Percentiles rank a stretch among this genome's conserved stretches.
These are phyloP conservation scores for Cheilosia grossa DNA, from an alignment of 2,888 invertebrate species.

Conservation along the genomic window DNA sequence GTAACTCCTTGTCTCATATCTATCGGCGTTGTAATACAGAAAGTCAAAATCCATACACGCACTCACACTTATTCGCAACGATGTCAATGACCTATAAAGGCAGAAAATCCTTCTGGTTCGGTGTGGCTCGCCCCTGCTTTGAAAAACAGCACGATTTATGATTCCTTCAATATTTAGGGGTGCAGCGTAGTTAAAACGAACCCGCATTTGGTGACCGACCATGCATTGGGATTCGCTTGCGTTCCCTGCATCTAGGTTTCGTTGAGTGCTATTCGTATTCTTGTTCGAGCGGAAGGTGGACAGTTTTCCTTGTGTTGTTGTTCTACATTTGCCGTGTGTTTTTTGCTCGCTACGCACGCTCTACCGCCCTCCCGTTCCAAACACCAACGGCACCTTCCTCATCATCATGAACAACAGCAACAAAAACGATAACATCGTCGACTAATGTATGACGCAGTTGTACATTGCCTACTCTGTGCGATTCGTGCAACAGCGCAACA, in stretches of 20 bases:
- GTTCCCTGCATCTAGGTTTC: neutral
- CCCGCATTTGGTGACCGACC: slow-evolving; percentile 40
- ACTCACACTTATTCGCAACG: slow-evolving; percentile 7
- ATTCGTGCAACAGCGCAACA: slow-evolving; percentile 70
- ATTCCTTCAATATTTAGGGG: slow-evolving; percentile 53
- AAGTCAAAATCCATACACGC: slow-evolving; percentile 35
- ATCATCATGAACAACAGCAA: neutral
- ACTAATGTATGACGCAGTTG: slow-evolving; percentile 14
- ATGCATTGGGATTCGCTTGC: slow-evolving; percentile 14
- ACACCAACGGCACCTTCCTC: neutral
- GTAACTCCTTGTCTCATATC: slow-evolving; percentile 5
- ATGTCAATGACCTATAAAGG: slow-evolving; percentile 71
- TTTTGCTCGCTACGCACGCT: slow-evolving; percentile 22
- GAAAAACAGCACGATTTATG: slow-evolving; percentile 38
- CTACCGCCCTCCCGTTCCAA: slow-evolving; percentile 21
- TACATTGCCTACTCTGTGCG: slow-evolving; percentile 20
- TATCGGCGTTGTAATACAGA: slow-evolving; percentile 56
- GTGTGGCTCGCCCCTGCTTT: slow-evolving; percentile 29
- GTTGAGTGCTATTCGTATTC: neutral
- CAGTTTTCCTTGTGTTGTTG: slow-evolving; percentile 30
- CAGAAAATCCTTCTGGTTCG: slow-evolving; percentile 55
- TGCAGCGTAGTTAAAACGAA: slow-evolving; percentile 15
- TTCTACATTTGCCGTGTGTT: slow-evolving; percentile 44
- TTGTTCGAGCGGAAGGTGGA: slow-evolving; percentile 16
- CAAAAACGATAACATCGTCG: neutral